Percentiles rank a stretch among this genome's conserved stretches.
Evolutionary conservation across 2,113 vertebrate species (phyloP).

Genomic region (Apodemus sylvaticus): DNA sequence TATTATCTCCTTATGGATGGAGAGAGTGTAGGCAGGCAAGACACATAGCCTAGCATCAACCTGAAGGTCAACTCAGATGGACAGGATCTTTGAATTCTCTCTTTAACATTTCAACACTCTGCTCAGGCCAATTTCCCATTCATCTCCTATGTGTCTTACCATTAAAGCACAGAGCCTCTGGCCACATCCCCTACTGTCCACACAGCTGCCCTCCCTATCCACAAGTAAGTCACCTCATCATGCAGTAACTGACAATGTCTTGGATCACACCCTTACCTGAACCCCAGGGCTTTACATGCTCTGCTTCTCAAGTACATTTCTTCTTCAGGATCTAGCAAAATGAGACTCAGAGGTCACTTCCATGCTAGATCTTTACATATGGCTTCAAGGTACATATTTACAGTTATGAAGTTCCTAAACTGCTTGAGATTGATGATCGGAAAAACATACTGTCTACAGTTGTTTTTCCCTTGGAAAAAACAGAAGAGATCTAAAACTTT

Average conservation of each 20-base stretch:
- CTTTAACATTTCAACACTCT: slow-evolving; percentile 58
- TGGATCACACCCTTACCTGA: slow-evolving; percentile 37
- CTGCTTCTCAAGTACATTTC: too few species aligned
- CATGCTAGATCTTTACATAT: slow-evolving; percentile 28
- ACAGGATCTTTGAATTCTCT: slow-evolving; percentile 40
- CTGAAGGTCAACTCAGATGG: slow-evolving; percentile 66
- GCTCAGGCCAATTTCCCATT: slow-evolving; percentile 48
- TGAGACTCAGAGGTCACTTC: slow-evolving; percentile 53
- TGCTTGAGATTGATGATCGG: slow-evolving; percentile 24
- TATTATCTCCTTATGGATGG: background rate
- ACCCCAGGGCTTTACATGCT: slow-evolving; percentile 35
- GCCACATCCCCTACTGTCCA: slow-evolving; percentile 32
- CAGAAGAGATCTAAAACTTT: slow-evolving; percentile 60
- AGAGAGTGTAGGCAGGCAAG: background rate
- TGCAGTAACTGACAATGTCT: slow-evolving; percentile 30
- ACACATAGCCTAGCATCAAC: slow-evolving; percentile 27
- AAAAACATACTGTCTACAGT: background rate
- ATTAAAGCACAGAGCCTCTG: background rate
- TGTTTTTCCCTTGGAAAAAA: slow-evolving; percentile 45
- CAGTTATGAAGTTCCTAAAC: slow-evolving; percentile 21
- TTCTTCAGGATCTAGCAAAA: slow-evolving; percentile 24
- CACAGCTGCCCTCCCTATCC: background rate
- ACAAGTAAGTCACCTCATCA: slow-evolving; percentile 63
- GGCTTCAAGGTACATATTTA: slow-evolving; percentile 55
- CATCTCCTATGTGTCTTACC: slow-evolving; percentile 51